phyloP scores from a whole-genome alignment of 2,797 vertebrate species.

The Enteromius anoplus region DNA sequence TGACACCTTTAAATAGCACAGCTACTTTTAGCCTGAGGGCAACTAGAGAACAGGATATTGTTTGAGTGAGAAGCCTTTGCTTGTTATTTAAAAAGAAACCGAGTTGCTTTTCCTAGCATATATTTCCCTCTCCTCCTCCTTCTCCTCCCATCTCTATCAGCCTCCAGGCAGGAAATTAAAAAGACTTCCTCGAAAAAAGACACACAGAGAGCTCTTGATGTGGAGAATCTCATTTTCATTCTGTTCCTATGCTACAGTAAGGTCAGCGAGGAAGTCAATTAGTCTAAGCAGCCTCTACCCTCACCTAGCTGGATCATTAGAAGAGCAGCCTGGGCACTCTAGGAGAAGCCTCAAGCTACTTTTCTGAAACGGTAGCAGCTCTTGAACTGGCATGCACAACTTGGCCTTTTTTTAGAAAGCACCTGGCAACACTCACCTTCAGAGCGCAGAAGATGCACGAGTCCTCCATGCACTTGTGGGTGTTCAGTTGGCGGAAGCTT shows the following conservation, averaged over 20 bases:
- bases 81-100: constrained; percentile 41
- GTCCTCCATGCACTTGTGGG: constrained; percentile 98
- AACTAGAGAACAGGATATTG: constrained; percentile 36
- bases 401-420: neutral
- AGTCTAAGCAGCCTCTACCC: constrained; percentile 15
- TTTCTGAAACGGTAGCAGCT: neutral
- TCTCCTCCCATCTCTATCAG: neutral
- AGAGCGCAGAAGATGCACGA: constrained; percentile 99
- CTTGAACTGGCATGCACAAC: constrained; percentile 7
- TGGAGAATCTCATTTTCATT: constrained; percentile 45
- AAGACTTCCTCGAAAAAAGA: constrained; percentile 33
- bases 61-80: constrained; percentile 32
- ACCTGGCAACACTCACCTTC: constrained; percentile 81
- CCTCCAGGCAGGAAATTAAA: constrained; percentile 35
- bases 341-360: constrained; percentile 9
- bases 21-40: constrained; percentile 45
- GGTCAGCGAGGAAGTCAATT: constrained; percentile 35
- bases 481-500: constrained; percentile 95
- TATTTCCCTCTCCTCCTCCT: neutral
- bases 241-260: constrained; percentile 28
- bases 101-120: constrained; percentile 26
- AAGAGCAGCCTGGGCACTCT: neutral
- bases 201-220: constrained; percentile 15
- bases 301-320: constrained; percentile 3
- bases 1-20: constrained; percentile 52